These are phyloP conservation scores for Choreutis nemorana DNA, from an alignment of 2,888 invertebrate genomes.

Conservation along the genomic window DNA sequence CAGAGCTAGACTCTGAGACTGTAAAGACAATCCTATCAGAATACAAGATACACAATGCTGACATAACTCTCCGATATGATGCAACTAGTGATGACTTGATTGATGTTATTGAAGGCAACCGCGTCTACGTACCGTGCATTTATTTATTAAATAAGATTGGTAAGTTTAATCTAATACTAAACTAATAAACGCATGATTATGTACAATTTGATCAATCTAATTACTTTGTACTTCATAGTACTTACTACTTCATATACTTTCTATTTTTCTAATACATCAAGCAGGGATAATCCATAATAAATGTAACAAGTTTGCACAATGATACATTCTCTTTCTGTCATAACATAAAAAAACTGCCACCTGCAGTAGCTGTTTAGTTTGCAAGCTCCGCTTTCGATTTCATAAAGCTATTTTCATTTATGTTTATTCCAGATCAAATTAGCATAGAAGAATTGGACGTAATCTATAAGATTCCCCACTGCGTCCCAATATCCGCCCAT, in stretches of 20 bases:
- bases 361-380: too few relatives aligned
- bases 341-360: background rate
- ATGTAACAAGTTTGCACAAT: background rate
- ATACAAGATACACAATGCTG: constrained; percentile 99
- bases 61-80: constrained; percentile 93
- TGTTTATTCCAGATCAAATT: constrained; percentile 78
- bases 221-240: too few relatives aligned
- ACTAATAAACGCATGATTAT: background rate
- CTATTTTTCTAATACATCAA: too few relatives aligned
- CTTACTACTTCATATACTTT: too few relatives aligned
- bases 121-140: constrained; percentile 98
- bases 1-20: constrained; percentile 92
- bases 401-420: constrained; percentile 2
- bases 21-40: constrained; percentile 97
- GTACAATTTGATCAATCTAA: background rate
- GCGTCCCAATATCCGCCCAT: constrained; percentile 99
- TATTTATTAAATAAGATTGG: constrained; percentile 99
- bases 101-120: constrained; percentile 98
- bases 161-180: too few relatives aligned
- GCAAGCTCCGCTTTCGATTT: constrained; percentile 1
- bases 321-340: background rate
- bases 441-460: constrained; percentile 96
- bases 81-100: constrained; percentile 98
- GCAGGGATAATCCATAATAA: too few relatives aligned
- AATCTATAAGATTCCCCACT: constrained; percentile 99